phyloP scores from a whole-genome alignment of 2,113 vertebrate genomes.

The Xiphophorus maculatus region DNA sequence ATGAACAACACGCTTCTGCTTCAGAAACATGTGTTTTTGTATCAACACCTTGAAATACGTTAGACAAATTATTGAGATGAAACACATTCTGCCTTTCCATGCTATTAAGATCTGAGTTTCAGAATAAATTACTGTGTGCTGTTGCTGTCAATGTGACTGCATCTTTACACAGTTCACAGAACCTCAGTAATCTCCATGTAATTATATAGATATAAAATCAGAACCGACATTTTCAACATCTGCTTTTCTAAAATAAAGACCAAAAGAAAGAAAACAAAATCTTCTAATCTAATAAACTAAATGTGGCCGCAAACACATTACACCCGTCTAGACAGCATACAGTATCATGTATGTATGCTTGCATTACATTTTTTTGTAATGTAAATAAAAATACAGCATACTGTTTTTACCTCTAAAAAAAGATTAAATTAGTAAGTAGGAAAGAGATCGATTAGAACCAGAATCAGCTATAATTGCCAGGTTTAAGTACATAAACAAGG shows the following conservation, averaged over 20 bases:
- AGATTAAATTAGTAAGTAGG: not conserved
- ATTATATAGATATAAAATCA: constrained; percentile 8
- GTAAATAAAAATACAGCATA: not conserved
- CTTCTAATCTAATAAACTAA: not conserved
- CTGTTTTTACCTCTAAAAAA: not conserved
- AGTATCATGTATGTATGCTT: not conserved
- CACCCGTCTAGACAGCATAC: not conserved
- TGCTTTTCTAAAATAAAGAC: not conserved
- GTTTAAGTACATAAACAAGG: too few species aligned
- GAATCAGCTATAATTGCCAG: too few species aligned
- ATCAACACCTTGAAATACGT: not conserved
- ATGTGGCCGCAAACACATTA: not conserved
- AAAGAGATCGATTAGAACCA: not conserved
- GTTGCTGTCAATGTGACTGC: not conserved
- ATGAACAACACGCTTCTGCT: not conserved
- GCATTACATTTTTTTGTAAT: not conserved
- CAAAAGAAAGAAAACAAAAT: not conserved
- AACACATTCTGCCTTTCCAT: not conserved
- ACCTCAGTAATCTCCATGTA: not conserved
- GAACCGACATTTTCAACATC: not conserved
- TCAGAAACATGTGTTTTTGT: not conserved
- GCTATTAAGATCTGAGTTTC: not conserved
- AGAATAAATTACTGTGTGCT: not conserved
- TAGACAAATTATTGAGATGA: not conserved
- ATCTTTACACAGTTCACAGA: not conserved